A percentile compares a stretch with the other conserved stretches of the same genome.
Evolutionary conservation across 2,113 vertebrate species (phyloP).

Genomic region (Scytalopus superciliaris): DNA sequence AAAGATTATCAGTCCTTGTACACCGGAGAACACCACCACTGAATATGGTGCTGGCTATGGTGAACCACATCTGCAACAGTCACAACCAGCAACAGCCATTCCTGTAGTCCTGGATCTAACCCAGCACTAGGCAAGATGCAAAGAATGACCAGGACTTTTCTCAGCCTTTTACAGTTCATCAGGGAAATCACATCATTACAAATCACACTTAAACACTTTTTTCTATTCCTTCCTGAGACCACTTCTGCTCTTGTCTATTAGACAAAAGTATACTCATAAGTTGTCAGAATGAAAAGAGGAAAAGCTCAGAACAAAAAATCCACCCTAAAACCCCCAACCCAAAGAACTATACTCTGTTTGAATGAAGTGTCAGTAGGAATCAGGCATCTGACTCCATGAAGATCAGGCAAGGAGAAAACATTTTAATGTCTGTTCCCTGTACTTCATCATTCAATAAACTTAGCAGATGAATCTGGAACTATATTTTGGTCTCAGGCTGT

Average conservation of each 20-base stretch:
- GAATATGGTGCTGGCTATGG: not conserved
- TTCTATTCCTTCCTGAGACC: not conserved
- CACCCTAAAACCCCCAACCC: accelerated
- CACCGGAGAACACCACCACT: not conserved
- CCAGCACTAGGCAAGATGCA: not conserved
- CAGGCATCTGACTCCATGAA: not conserved
- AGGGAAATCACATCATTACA: not conserved
- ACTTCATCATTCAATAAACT: not conserved
- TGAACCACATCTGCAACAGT: not conserved
- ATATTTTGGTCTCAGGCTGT: not conserved
- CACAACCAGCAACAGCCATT: not conserved
- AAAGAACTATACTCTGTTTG: not conserved
- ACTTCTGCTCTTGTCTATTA: not conserved
- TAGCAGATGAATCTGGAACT: not conserved
- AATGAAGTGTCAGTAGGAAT: not conserved
- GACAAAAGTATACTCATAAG: not conserved
- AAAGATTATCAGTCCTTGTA: not conserved
- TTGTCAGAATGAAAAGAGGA: not conserved
- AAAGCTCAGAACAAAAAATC: not conserved
- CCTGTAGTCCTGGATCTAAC: not conserved
- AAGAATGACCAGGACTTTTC: not conserved
- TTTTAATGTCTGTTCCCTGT: not conserved
- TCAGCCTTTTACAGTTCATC: not conserved
- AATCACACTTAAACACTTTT: not conserved
- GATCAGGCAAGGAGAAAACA: not conserved